Evolutionary conservation across 2,888 invertebrate species (phyloP), one percentile per base, ranked within the genome.

Genomic region (Epinotia brunnichana): DNA sequence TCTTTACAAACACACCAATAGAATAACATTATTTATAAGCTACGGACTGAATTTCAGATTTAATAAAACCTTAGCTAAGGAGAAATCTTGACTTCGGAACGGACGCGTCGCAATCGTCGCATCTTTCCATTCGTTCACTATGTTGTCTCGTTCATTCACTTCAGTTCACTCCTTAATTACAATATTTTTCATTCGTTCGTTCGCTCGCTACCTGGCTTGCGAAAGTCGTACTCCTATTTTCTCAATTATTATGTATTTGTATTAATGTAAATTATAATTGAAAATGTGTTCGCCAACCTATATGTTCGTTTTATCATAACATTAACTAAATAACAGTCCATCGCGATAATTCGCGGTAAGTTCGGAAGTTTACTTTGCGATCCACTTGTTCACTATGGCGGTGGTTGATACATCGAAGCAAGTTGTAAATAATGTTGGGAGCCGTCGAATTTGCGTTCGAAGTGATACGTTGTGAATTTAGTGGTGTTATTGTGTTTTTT

Each of bases 341-440:
- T 91, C 91, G 91, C 90, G 86, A 81, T 73, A 78, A 76, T 76
- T 88, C 90, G 90, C 90, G 93, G 93, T 92, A 90, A 93, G 93
- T 90, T 88, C 78, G 62, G 77, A 84, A 85, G 85, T 85, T 86
- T 82, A 83, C 82, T 86, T 84, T 80, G 79, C 81, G 74, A 82
- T 85, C 83, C 85, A 91, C 86, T 90, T 89, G 88, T 91, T 90
- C 93, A 92, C 85, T 93, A 93, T 93, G 93, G 93, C 93, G 93
- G 93, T 93, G 70, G 67, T 74, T 70, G 56, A 69, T 82, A 81
- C 71, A 82, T 82, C 76, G 76, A 77, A 82, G 80, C 79, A 79
- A 81, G 79, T 82, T 84, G 82, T 82, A 80, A 83, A 83, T 82
- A 83, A 82, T 85, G 87, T 87, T 80, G 78, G 82, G 82, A 79